Base-by-base conservation (phyloP, 2,113 vertebrate species). In the Calypte anna region DNA sequence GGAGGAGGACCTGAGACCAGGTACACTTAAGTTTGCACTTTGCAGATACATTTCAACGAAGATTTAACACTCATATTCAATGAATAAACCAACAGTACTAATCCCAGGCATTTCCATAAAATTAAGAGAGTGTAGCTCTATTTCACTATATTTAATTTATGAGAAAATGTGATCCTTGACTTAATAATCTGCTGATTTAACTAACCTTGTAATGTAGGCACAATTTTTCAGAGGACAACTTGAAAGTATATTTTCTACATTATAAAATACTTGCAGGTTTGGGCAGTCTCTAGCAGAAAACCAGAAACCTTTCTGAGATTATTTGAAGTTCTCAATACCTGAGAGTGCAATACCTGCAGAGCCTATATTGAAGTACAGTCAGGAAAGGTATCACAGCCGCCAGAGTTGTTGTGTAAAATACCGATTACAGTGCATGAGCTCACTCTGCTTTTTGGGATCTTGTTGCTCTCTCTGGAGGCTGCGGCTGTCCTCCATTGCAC, bases 101-200 rank as follows among this genome's bases (percentile, higher is more conserved):
- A 82, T 74, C 50, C 74, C 69, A 48, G 30, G 7, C 7, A 67
- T 82, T 95, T 91, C 38, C n/a, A 72, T 72, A 75, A 82, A 94
- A 81, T 67, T n/a, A 51, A 18, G 30, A 77, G 5, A 57, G 13
- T 74, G 31, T 80, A 22, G 13, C 67, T 33, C 10, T 70, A 75
- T 78, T 38, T 59, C 55, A 44, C 25, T 53, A 4, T 17, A 48
- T 67, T 81, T 75, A 4, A 20, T 66, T 69, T 67, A 67, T 63
- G 21, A 67, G 38, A 81, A 59, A 70, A 59, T 74, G 54, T 0
- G 2, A 46, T 58, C 6, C 3, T 68, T n/a, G 77, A 12, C 15
- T 55, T 78, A 74, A 74, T 46, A 77, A 67, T 43, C 10, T 44
- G 3, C 25, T 87, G 7, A 70, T 75, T 91, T 82, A 73, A 51